Base-by-base conservation (phyloP, 2,113 vertebrate species). In the Sphyrna mokarran region DNA sequence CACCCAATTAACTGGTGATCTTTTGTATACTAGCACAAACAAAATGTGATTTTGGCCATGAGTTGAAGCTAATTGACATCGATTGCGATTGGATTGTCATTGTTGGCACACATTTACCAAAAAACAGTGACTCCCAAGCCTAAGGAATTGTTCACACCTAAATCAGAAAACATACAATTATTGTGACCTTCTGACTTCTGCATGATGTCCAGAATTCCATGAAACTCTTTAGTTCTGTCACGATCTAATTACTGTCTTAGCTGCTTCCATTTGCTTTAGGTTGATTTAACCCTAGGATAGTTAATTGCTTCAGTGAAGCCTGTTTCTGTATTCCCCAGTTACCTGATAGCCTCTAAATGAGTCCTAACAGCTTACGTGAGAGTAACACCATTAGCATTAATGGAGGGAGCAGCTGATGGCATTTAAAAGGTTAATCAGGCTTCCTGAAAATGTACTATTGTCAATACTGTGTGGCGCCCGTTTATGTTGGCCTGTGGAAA, bases 401-500 rank as follows among this genome's bases (percentile, higher is more conserved):
- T 99, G 98, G 98, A 98, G 97, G 97, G 96, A 97, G 97, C 96
- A 78, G 96, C 96, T 97, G 97, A 97, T 96, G 98, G 98, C 98
- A 98, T 98, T 97, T 97, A 98, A 98, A 98, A 99, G 98, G 98
- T 98, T 99, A 98, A 99, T 99, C 98, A 98, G 97, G 98, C 98
- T 99, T 99, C 99, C 99, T 98, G 98, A 98, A 98, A 96, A 96
- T 97, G 98, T 97, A 95, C 97, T 97, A 97, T 98, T 98, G 97
- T 99, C 99, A 97, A 99, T 99, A 99, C 97, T 96, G 97, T 96
- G 96, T 99, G 99, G 99, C 98, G 98, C 99, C 99, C 98, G 96
- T 96, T 97, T 98, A 98, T 98, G 98, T 98, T 98, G 98, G 98
- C 98, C 98, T 97, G 98, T 98, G 98, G 97, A 97, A 98, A 98